Percentiles rank a stretch among this genome's conserved stretches.
phyloP scores from a whole-genome alignment of 2,888 invertebrate genomes.

The Ernsta delagoae region DNA sequence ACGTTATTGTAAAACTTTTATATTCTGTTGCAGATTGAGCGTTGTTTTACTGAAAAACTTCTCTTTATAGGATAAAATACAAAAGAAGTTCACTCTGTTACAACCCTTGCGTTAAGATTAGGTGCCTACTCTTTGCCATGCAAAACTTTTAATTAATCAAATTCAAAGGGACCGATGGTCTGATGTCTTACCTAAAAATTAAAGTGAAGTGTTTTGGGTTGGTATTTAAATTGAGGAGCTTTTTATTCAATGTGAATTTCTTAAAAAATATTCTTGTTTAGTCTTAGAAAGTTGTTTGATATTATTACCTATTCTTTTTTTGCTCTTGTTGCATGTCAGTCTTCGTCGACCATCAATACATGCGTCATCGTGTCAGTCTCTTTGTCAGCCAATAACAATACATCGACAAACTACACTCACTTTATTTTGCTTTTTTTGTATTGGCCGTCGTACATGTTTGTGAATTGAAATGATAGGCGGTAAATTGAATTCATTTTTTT shows the following conservation, averaged over 20 bases:
- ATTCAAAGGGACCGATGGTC: constrained; percentile 61
- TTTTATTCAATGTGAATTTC: constrained; percentile 14
- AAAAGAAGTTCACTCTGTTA: constrained; percentile 76
- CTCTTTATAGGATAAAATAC: constrained; percentile 77
- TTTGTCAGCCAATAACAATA: constrained; percentile 41
- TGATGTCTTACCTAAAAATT: constrained; percentile 32
- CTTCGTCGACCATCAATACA: constrained; percentile 43
- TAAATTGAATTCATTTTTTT: background rate
- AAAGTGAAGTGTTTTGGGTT: constrained; percentile 23
- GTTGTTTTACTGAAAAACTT: constrained; percentile 82
- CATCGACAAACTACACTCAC: constrained; percentile 33
- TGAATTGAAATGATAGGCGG: constrained; percentile 17
- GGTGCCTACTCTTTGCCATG: constrained; percentile 54
- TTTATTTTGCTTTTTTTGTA: constrained; percentile 1
- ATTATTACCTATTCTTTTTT: constrained; percentile 19
- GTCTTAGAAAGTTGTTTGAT: background rate
- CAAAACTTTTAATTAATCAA: constrained; percentile 82
- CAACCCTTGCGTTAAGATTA: constrained; percentile 77
- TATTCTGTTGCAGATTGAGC: constrained; percentile 79
- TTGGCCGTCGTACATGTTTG: constrained; percentile 11
- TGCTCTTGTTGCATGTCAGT: constrained; percentile 40
- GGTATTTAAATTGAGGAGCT: constrained; percentile 18
- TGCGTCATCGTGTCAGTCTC: constrained; percentile 40
- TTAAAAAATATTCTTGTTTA: constrained; percentile 13
- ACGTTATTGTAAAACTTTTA: constrained; percentile 82